phyloP scores from a whole-genome alignment of 2,797 vertebrate species.

The Staurois parvus region DNA sequence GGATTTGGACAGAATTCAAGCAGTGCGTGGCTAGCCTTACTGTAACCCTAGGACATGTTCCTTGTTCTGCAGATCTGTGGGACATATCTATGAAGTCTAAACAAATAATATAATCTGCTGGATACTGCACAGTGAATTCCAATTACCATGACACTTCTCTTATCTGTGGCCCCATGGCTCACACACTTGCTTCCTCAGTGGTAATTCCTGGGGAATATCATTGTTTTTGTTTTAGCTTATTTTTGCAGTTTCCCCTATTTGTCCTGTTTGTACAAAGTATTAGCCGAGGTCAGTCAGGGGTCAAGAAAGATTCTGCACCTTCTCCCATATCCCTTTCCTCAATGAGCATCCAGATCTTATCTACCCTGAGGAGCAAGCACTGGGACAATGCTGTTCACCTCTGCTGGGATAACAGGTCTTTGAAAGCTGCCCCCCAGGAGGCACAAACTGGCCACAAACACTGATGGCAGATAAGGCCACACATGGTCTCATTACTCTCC shows the following conservation, averaged over 20 bases:
- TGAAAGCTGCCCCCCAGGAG: conserved; percentile 45
- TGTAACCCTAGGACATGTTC: background rate
- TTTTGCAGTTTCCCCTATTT: conserved; percentile 37
- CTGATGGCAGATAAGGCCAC: conserved; percentile 59
- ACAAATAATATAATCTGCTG: background rate
- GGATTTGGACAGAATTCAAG: too few species aligned
- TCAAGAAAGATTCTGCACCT: conserved; percentile 39
- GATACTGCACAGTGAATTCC: conserved; percentile 24
- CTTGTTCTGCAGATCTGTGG: background rate
- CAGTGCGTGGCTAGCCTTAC: too few species aligned
- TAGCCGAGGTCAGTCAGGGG: conserved; percentile 50
- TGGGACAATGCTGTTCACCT: conserved; percentile 21
- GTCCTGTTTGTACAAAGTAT: conserved; percentile 58
- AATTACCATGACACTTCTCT: conserved; percentile 32
- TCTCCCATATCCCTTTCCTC: conserved; percentile 36
- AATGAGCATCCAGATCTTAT: conserved; percentile 56
- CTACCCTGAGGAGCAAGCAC: conserved; percentile 36
- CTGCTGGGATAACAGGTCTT: conserved; percentile 35
- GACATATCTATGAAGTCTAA: conserved; percentile 8
- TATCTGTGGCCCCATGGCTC: conserved; percentile 32
- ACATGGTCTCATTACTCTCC: conserved; percentile 45
- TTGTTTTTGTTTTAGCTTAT: conserved; percentile 56
- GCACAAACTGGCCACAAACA: conserved; percentile 33
- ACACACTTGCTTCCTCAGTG: conserved; percentile 48
- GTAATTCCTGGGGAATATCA: conserved; percentile 48